Base-by-base conservation (phyloP, 1,140 invertebrate genomes). In the Drosophila quadrilineata region DNA sequence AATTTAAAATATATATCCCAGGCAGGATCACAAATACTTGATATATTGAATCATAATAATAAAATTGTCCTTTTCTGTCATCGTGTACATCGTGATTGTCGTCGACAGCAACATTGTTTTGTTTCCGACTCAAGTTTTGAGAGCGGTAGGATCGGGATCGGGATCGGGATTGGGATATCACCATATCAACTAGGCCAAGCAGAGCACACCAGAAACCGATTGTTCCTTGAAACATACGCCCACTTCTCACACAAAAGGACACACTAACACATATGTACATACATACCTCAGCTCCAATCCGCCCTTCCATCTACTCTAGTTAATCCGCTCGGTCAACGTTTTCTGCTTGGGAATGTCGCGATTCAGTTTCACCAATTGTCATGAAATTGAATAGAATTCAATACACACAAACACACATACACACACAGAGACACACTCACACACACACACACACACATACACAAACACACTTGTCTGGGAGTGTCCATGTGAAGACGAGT, bases 341-440 rank as follows among this genome's bases (percentile, higher is more conserved):
- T 84, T 84, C 77, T 84, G 77, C 77, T 84, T 84, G 77, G 77
- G 77, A 84, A 70, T 84, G 59, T 35, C 65, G 53, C 65, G 21
- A 16, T 29, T 43, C 28, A 43, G 58, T 53, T 53, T 60, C 29
- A n/a, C 3, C 38, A n/a, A 46, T 45, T 45, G 53, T 26, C 28
- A 53, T 12, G 14, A 24, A 33, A 43, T 10, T 40, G 12, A 10
- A 56, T 36, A 41, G 22, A 62, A 41, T 10, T 10, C 26, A 35
- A 43, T 43, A 45, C n/a, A 33, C 8, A 24, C 12, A 14, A n/a
- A n/a, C n/a, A n/a, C n/a, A n/a, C n/a, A n/a, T n/a, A n/a, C n/a
- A n/a, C n/a, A n/a, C n/a, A n/a, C n/a, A n/a, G n/a, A n/a, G n/a
- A n/a, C n/a, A n/a, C n/a, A n/a, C n/a, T n/a, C n/a, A n/a, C n/a